These are phyloP conservation scores for Dendrolimus houi DNA, from an alignment of 2,888 invertebrate genomes.

Conservation along the genomic window DNA sequence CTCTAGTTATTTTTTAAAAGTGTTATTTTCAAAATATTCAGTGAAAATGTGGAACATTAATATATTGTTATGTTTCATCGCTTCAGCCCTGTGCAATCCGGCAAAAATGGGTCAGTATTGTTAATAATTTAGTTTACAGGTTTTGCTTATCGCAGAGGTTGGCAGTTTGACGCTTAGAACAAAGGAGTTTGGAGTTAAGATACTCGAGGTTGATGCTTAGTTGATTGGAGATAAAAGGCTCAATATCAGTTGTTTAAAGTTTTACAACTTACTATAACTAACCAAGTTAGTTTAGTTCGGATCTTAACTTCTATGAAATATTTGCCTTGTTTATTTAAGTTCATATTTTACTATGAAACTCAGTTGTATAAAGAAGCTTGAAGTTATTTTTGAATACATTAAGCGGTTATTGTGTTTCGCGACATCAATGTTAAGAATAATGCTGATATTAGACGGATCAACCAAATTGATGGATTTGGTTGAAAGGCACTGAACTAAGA, in stretches of 20 bases:
- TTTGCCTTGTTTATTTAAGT: too few species aligned
- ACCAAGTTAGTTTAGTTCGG: too few species aligned
- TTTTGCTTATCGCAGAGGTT: constrained; percentile 39
- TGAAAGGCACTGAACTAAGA: too few species aligned
- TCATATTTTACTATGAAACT: too few species aligned
- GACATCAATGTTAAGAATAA: too few species aligned
- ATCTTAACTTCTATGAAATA: too few species aligned
- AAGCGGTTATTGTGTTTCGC: too few species aligned
- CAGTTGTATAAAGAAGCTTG: too few species aligned
- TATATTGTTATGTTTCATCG: constrained; percentile 31
- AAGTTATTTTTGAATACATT: too few species aligned
- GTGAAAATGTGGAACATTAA: constrained; percentile 48
- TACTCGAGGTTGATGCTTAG: constrained; percentile 14
- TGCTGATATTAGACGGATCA: too few species aligned
- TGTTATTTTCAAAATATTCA: constrained; percentile 20
- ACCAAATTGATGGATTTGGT: too few species aligned
- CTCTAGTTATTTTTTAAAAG: constrained; percentile 24
- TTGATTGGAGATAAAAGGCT: neutral
- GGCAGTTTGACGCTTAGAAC: constrained; percentile 42
- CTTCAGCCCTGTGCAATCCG: constrained; percentile 48
- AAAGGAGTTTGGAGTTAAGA: constrained; percentile 30
- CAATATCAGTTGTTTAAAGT: constrained; percentile 9
- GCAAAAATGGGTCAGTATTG: constrained; percentile 68
- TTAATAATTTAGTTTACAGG: constrained; percentile 47
- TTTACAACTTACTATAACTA: neutral